These are phyloP conservation scores for Theristicus caerulescens DNA, from an alignment of 2,113 vertebrate species.

Conservation along the genomic window DNA sequence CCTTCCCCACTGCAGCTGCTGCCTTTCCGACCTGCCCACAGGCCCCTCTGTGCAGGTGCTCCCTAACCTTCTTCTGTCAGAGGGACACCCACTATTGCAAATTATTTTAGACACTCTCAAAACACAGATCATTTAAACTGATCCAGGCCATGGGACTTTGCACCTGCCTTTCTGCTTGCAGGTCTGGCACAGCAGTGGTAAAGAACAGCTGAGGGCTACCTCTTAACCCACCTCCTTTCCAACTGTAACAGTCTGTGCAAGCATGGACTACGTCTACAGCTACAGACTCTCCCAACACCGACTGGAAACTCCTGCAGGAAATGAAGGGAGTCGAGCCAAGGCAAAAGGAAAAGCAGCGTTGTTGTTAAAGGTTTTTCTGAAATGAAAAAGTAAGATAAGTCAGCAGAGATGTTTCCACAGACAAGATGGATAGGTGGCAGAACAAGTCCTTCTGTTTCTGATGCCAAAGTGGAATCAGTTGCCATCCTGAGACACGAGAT, in stretches of 20 bases:
- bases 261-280: rapidly evolving
- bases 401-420: background rate
- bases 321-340: background rate
- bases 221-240: background rate
- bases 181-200: background rate
- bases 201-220: background rate
- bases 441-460: background rate
- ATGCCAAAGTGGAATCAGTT: background rate
- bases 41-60: background rate
- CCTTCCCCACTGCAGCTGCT: background rate
- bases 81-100: background rate
- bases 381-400: background rate
- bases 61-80: background rate
- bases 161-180: background rate
- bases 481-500: background rate
- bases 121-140: background rate
- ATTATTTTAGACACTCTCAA: background rate
- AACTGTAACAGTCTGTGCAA: background rate
- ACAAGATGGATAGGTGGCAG: background rate
- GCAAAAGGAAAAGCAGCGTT: background rate
- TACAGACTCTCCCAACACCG: background rate
- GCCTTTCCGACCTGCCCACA: background rate
- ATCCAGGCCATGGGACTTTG: background rate
- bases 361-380: background rate
- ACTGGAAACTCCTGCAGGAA: background rate